Evolutionary conservation across 2,113 vertebrate species (phyloP).

Genomic region (Cyprinus carpio): DNA sequence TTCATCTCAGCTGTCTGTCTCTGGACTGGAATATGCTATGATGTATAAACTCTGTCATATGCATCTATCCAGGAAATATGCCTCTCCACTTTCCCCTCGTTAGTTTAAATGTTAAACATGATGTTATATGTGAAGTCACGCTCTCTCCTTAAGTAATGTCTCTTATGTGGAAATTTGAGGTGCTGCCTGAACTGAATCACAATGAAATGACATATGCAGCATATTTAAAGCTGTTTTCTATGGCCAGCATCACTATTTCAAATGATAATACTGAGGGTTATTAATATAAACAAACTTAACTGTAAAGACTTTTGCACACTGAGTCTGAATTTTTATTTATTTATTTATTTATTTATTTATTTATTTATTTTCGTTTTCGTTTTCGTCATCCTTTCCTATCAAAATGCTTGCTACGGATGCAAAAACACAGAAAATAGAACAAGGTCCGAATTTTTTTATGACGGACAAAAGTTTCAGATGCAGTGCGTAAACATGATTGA

Average conservation of each 20-base stretch:
- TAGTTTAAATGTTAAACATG: constrained; percentile 21
- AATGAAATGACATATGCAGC: background rate
- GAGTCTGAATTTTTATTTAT: too few species aligned
- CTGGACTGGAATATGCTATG: background rate
- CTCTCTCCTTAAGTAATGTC: background rate
- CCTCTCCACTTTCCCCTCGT: background rate
- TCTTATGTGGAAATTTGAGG: background rate
- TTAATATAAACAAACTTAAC: background rate
- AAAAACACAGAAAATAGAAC: too few species aligned
- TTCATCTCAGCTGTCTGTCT: background rate
- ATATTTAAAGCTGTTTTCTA: background rate
- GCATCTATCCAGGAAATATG: background rate
- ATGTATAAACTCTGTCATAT: background rate
- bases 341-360: too few species aligned
- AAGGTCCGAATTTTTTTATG: too few species aligned
- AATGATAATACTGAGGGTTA: background rate
- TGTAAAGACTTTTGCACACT: background rate
- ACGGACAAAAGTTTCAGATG: too few species aligned
- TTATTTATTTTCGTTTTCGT: too few species aligned
- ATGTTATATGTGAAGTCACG: background rate
- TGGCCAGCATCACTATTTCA: background rate
- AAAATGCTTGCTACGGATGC: too few species aligned
- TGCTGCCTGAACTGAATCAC: constrained; percentile 4
- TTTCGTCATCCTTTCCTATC: too few species aligned
- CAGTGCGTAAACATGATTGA: too few species aligned